Evolutionary conservation across 92 coral and sea anemone genomes (phyloP), one percentile per base, ranked within the genome.

Genomic region (Epizoanthus stellaris): DNA sequence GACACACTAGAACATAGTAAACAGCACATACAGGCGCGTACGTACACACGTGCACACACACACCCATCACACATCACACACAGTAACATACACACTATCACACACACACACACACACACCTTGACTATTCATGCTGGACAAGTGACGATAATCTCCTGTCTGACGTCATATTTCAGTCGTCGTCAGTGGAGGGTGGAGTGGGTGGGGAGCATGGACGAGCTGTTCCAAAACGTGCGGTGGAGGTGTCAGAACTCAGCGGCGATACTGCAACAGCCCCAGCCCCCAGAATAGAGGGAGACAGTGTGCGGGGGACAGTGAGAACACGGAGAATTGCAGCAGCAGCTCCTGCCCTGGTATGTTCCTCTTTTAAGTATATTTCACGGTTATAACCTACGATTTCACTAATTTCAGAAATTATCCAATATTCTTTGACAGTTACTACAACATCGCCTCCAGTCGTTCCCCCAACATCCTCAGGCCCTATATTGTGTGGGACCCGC

Each of bases 141-240:
- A 52, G 15, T 52, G 15, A 52, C 3, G 56, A 52, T 52, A 4
- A 36, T 70, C 45, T 70, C 5, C 2, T 69, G 15, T 4, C 8
- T 13, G 36, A 15, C 53, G 16, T 58, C 19, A 4, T 52, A 5
- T 42, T 58, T 9, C 30, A 21, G 3, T 69, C 45, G 59, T 45
- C 62, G 77, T 81, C 4, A 34, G 87, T 25, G 93, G 93, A 20
- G 71, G 73, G 2, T 91, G 94, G 94, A 87, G 90, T 5, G 16
- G 62, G 36, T 91, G 94, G 94, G 71, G 87, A 14, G 64, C 67
- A 5, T 85, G 67, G 66, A 42, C 89, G 19, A 39, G 17, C 23
- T 91, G 94, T 70, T 84, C 92, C 6, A 86, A 45, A 69, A 80
- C 90, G 54, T 91, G 94, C 19, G 89, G 89, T 38, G 85, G 85